Base-by-base conservation (phyloP, 2,797 vertebrate genomes). In the Phoeniculus purpureus region DNA sequence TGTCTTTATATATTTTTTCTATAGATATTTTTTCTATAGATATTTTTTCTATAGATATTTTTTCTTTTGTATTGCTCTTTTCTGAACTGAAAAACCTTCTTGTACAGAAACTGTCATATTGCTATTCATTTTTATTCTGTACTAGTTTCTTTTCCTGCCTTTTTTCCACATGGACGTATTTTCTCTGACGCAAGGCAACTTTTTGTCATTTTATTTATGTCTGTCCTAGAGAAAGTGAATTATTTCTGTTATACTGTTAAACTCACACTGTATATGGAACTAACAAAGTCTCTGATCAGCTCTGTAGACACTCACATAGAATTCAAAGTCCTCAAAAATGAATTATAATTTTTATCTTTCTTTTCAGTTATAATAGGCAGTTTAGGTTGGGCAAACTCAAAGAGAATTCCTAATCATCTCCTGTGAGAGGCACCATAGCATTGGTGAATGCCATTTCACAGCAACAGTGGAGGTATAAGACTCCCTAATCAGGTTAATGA, bases 401-500 rank as follows among this genome's bases (percentile, higher is more conserved):
- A 93, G 31, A 85, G 85, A 95, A 89, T 82, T 34, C 18, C 15
- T 73, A 75, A 91, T 94, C 59, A 91, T 11, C 66, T 82, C 22
- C 34, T 64, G 7, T 7, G 8, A 71, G 50, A 90, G 26, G 50
- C 50, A 86, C 22, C 45, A 15, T 4, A 68, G 19, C 59, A 32
- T 73, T 92, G 85, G 61, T 37, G 48, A 85, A 85, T 84, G 81
- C 72, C 31, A 8, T 76, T 90, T 76, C 84, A 54, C 48, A 82
- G 73, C 23, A 87, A 64, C 32, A 80, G 25, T 5, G 85, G 45
- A 85, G 70, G n/a, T 23, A 23, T 54, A 61, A 80, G 43, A 76
- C 85, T 86, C 64, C 37, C 89, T 80, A 84, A 95, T 56, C 59
- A 91, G 37, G 16, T 81, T 91, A 93, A 96, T 83, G 66, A 94